phyloP scores from a whole-genome alignment of 2,113 vertebrate species.

The Tyrannus savana region DNA sequence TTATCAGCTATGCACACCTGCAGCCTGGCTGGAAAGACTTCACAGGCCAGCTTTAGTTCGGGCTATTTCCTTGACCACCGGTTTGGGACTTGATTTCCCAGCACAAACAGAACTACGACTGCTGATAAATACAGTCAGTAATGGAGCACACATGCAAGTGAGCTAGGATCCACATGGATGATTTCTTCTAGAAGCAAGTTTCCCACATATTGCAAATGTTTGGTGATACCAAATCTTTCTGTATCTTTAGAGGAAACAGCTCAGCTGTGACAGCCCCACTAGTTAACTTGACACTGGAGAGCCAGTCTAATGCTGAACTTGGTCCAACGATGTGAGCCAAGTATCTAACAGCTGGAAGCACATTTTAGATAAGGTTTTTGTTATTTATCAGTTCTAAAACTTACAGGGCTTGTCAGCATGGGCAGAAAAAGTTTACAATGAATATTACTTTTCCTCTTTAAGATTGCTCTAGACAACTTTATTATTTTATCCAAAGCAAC shows the following conservation, averaged over 20 bases:
- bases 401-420: neutral
- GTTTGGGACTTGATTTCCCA: neutral
- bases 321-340: neutral
- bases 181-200: neutral
- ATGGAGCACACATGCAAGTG: rapidly evolving
- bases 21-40: neutral
- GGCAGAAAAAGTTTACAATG: neutral
- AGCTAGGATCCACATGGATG: neutral
- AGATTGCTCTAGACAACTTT: constrained; percentile 2
- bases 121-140: neutral
- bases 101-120: neutral
- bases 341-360: neutral
- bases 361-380: neutral
- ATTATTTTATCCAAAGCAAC: neutral
- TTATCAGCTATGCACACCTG: neutral
- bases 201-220: neutral
- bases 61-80: neutral
- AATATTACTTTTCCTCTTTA: neutral
- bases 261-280: neutral
- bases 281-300: neutral
- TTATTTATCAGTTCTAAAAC: neutral
- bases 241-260: neutral
- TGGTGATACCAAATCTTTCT: neutral
- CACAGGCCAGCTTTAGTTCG: neutral
- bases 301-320: neutral